Evolutionary conservation across 2,888 invertebrate genomes (phyloP).

Genomic region (Macrosiphum euphorbiae): DNA sequence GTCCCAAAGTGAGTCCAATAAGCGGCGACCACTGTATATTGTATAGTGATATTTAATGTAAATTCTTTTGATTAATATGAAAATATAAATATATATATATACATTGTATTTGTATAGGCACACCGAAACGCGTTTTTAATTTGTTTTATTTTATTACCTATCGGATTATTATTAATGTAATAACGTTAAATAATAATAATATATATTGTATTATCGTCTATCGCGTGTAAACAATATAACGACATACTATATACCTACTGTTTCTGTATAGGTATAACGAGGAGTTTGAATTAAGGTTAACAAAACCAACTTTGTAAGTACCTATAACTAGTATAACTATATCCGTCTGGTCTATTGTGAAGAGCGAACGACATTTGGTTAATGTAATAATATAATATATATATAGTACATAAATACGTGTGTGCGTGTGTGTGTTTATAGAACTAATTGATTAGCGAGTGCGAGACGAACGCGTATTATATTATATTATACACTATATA

Average conservation of each 20-base stretch:
- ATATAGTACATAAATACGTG: not conserved
- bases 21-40: too few relatives aligned
- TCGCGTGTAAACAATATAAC: conserved; percentile 39
- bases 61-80: not conserved
- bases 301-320: conserved; percentile 38
- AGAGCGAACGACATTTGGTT: conserved; percentile 49
- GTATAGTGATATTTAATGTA: not conserved
- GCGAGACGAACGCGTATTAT: conserved; percentile 17
- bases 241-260: not conserved
- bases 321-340: not conserved
- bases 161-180: not conserved
- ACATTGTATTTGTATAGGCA: not conserved
- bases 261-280: not conserved
- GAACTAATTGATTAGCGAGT: conserved; percentile 32
- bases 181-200: not conserved
- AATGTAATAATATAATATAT: conserved; percentile 20
- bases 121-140: not conserved
- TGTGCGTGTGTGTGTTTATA: not conserved
- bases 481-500: not conserved
- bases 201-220: not conserved
- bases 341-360: conserved; percentile 31
- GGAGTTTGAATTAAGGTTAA: conserved; percentile 30
- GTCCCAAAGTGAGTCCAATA: too few relatives aligned
- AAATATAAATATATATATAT: not conserved
- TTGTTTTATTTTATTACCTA: not conserved